These are phyloP conservation scores for Drosophila barbarae DNA, from an alignment of 2,888 invertebrate species.

Conservation along the genomic window DNA sequence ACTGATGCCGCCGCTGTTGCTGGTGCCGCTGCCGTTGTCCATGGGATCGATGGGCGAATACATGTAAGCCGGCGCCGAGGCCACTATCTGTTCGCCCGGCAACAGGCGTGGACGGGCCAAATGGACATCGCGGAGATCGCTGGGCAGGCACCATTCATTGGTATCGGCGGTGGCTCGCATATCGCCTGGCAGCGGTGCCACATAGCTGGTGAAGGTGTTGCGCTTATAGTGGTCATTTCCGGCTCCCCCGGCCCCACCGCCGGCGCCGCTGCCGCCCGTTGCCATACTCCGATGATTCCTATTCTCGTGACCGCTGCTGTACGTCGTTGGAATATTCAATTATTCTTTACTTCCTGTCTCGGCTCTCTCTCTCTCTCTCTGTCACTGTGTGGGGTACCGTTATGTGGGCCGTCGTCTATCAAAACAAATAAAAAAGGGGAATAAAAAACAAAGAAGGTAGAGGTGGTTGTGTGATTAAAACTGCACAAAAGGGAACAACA, in stretches of 20 bases:
- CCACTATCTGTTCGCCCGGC: slow-evolving; percentile 86
- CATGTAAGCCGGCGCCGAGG: slow-evolving; percentile 91
- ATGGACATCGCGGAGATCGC: slow-evolving; percentile 73
- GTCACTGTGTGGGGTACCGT: slow-evolving; percentile 11
- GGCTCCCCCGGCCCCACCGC: slow-evolving; percentile 19
- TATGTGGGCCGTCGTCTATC: slow-evolving; percentile 19
- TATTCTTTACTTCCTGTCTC: slow-evolving; percentile 62
- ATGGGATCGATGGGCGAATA: slow-evolving; percentile 84
- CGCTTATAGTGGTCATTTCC: slow-evolving; percentile 70
- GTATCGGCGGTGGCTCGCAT: slow-evolving; percentile 57
- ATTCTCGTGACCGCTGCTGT: slow-evolving; percentile 12
- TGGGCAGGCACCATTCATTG: slow-evolving; percentile 75
- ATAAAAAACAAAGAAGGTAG: slow-evolving; percentile 11
- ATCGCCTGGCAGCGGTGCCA: slow-evolving; percentile 72
- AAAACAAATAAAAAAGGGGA: background rate
- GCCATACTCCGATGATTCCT: slow-evolving; percentile 42
- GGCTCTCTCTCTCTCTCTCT: background rate
- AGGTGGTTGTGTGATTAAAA: background rate
- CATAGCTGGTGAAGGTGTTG: slow-evolving; percentile 77
- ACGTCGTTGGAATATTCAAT: slow-evolving; percentile 65
- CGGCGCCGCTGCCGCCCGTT: slow-evolving; percentile 51
- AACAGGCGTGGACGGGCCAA: slow-evolving; percentile 70
- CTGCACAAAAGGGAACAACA: slow-evolving; percentile 7
- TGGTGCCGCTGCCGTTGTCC: slow-evolving; percentile 81
- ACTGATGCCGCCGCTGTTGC: slow-evolving; percentile 78